Evolutionary conservation across 2,888 invertebrate genomes (phyloP).

Genomic region (Meiosimyza platycephala): DNA sequence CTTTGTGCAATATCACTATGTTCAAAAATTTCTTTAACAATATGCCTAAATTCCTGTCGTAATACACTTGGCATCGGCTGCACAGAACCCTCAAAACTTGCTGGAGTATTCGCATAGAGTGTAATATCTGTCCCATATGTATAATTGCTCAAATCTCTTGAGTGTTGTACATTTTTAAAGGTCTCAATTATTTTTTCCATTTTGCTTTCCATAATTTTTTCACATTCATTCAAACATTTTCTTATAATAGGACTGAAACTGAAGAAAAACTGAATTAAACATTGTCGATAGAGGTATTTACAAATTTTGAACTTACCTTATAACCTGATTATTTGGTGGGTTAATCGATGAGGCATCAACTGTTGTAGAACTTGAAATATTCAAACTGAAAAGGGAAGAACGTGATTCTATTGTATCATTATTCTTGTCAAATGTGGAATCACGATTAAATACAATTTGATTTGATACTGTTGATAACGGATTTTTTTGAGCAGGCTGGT

Average conservation of each 20-base stretch:
- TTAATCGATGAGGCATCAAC: slow-evolving; percentile 45
- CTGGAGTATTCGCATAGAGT: not conserved
- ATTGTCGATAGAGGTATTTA: not conserved
- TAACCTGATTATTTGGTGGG: slow-evolving; percentile 15
- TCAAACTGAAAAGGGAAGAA: slow-evolving; percentile 50
- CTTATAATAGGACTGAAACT: slow-evolving; percentile 54
- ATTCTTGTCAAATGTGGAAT: slow-evolving; percentile 42
- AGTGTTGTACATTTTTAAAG: slow-evolving; percentile 36
- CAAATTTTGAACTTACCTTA: not conserved
- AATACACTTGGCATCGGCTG: slow-evolving; percentile 33
- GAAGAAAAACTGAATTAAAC: not conserved
- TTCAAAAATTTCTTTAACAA: slow-evolving; percentile 43
- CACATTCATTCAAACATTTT: slow-evolving; percentile 50
- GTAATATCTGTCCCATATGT: not conserved
- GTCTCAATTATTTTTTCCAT: slow-evolving; percentile 47
- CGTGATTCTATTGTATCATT: slow-evolving; percentile 48
- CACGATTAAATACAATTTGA: slow-evolving; percentile 34
- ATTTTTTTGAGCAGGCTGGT: too few relatives aligned
- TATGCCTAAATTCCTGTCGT: slow-evolving; percentile 45
- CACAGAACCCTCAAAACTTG: slow-evolving; percentile 17
- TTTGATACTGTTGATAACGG: not conserved
- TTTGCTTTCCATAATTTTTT: slow-evolving; percentile 50
- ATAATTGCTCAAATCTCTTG: not conserved
- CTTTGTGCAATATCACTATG: slow-evolving; percentile 19
- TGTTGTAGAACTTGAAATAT: slow-evolving; percentile 55